phyloP scores from a whole-genome alignment of 2,888 invertebrate species.

The Eretmocerus hayati region DNA sequence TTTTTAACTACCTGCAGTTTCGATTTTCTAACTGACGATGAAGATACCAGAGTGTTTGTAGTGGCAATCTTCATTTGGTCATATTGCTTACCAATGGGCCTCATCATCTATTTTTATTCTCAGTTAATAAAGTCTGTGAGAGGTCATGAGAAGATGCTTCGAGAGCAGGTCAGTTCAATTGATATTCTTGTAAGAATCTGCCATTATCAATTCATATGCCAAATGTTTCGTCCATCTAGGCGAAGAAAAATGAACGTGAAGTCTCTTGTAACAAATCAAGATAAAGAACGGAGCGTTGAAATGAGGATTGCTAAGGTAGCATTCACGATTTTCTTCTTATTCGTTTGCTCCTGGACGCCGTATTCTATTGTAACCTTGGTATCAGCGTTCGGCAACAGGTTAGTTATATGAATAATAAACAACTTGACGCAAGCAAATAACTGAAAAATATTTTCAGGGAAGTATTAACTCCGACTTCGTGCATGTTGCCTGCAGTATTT shows the following conservation, averaged over 20 bases:
- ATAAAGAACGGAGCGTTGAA: slow-evolving; percentile 68
- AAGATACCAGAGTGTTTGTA: slow-evolving; percentile 72
- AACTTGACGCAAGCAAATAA: too few species aligned
- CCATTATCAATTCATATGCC: too few species aligned
- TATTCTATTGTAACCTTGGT: slow-evolving; percentile 78
- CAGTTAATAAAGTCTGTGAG: slow-evolving; percentile 84
- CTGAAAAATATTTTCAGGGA: slow-evolving; percentile 39
- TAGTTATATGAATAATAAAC: background rate
- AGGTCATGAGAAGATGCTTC: slow-evolving; percentile 74
- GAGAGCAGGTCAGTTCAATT: slow-evolving; percentile 53
- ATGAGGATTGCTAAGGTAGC: slow-evolving; percentile 83
- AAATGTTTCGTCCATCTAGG: slow-evolving; percentile 49
- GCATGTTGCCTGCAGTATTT: slow-evolving; percentile 80
- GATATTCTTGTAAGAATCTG: too few species aligned
- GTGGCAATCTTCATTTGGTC: slow-evolving; percentile 69
- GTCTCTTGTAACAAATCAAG: slow-evolving; percentile 67
- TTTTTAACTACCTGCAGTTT: slow-evolving; percentile 79
- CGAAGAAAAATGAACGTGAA: slow-evolving; percentile 90
- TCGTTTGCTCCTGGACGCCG: slow-evolving; percentile 84
- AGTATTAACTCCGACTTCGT: slow-evolving; percentile 49
- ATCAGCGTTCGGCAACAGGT: slow-evolving; percentile 72
- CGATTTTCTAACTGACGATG: slow-evolving; percentile 73
- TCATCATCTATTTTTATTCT: slow-evolving; percentile 78
- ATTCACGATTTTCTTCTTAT: slow-evolving; percentile 78
- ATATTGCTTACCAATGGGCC: slow-evolving; percentile 67